A percentile compares a stretch with the other conserved stretches of the same genome.
phyloP scores from a whole-genome alignment of 2,113 vertebrate species.

The Mobula hypostoma region DNA sequence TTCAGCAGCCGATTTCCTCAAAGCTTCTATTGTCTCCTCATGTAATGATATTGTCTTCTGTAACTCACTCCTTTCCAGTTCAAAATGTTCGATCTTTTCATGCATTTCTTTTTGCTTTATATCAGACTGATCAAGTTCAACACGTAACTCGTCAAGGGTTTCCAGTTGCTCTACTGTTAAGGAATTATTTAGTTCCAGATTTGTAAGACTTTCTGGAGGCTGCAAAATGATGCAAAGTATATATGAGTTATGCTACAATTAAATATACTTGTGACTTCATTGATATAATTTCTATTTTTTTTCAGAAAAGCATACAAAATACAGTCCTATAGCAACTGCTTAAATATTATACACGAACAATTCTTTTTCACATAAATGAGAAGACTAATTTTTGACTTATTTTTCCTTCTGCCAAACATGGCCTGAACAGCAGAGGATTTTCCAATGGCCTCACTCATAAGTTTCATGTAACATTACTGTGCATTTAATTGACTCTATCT shows the following conservation, averaged over 20 bases:
- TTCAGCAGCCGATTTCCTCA: constrained; percentile 52
- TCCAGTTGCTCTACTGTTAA: constrained; percentile 64
- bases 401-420: too few species aligned
- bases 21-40: constrained; percentile 49
- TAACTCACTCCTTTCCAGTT: constrained; percentile 72
- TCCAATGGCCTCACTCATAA: too few species aligned
- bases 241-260: background rate
- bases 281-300: background rate
- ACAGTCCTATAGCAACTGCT: too few species aligned
- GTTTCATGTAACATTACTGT: too few species aligned
- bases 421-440: too few species aligned
- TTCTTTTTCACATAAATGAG: too few species aligned
- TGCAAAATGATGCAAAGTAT: constrained; percentile 43
- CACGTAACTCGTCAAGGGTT: constrained; percentile 71
- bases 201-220: constrained; percentile 68
- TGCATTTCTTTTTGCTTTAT: constrained; percentile 68
- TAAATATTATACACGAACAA: too few species aligned
- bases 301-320: background rate
- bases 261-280: background rate
- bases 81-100: constrained; percentile 65
- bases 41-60: constrained; percentile 47
- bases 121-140: constrained; percentile 81
- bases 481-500: background rate
- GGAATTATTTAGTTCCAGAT: constrained; percentile 63
- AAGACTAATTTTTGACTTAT: too few species aligned